A percentile compares a stretch with the other conserved stretches of the same genome.
phyloP scores from a whole-genome alignment of 1,140 invertebrate genomes.

The Drosophila parvula region DNA sequence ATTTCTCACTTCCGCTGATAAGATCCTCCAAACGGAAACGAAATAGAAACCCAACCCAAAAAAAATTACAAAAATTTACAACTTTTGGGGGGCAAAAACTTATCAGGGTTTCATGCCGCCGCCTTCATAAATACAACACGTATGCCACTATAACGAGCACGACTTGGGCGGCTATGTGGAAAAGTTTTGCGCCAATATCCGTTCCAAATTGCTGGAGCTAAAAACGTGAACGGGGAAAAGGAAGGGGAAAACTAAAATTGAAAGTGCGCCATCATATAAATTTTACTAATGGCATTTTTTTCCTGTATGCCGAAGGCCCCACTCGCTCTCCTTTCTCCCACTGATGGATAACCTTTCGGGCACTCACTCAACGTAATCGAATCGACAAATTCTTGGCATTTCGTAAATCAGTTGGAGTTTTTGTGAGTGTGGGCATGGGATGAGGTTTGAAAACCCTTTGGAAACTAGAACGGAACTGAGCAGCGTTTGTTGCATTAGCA shows the following conservation, averaged over 20 bases:
- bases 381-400: constrained; percentile 72
- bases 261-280: constrained; percentile 67
- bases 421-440: constrained; percentile 20
- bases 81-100: constrained; percentile 9
- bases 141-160: neutral
- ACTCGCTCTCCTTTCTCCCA: neutral
- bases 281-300: constrained; percentile 58
- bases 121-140: constrained; percentile 10
- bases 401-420: constrained; percentile 57
- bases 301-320: neutral
- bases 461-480: constrained; percentile 73
- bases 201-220: constrained; percentile 52
- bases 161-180: constrained; percentile 5
- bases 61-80: constrained; percentile 4
- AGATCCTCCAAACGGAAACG: constrained; percentile 29
- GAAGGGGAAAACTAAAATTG: constrained; percentile 44
- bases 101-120: constrained; percentile 11
- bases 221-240: constrained; percentile 24
- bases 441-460: constrained; percentile 6
- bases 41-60: constrained; percentile 18
- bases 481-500: constrained; percentile 70
- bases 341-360: constrained; percentile 65
- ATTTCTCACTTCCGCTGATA: constrained; percentile 40
- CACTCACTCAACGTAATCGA: constrained; percentile 65
- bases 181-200: constrained; percentile 71